These are phyloP conservation scores for Oncorhynchus gorbuscha DNA, from an alignment of 2,113 vertebrate species.

Conservation along the genomic window DNA sequence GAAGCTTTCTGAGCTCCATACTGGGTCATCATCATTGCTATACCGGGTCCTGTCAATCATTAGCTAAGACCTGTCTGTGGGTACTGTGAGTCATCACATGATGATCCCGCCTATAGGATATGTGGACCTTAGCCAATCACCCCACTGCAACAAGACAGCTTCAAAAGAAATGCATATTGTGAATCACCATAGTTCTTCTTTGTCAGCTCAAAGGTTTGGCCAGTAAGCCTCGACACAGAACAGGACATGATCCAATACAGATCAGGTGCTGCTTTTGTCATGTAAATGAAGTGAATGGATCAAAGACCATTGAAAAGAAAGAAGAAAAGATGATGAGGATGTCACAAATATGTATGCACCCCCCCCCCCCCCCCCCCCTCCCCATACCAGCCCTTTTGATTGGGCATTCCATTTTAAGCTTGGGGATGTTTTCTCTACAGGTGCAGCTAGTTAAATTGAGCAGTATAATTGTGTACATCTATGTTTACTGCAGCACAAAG, in stretches of 20 bases:
- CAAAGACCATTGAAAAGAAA: slow-evolving; percentile 49
- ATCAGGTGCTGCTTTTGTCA: slow-evolving; percentile 58
- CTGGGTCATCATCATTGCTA: too few species aligned
- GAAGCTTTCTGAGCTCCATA: too few species aligned
- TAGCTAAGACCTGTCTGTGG: too few species aligned
- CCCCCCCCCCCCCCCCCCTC: slow-evolving; percentile 7
- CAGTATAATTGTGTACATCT: background rate
- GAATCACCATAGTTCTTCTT: background rate
- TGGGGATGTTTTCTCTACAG: too few species aligned
- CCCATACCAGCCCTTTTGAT: background rate
- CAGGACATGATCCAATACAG: slow-evolving; percentile 46
- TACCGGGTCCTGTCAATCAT: too few species aligned
- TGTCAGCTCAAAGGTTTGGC: background rate
- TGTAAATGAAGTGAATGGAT: slow-evolving; percentile 58
- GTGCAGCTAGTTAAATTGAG: too few species aligned
- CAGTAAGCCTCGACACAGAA: slow-evolving; percentile 31
- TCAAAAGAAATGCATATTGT: background rate
- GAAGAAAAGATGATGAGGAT: slow-evolving; percentile 57
- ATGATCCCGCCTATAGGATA: background rate
- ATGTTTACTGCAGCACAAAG: background rate
- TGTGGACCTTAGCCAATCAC: background rate
- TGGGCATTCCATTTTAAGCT: background rate
- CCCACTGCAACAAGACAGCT: background rate
- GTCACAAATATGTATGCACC: slow-evolving; percentile 31
- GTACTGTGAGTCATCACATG: too few species aligned